These are phyloP conservation scores for Drosophila mojavensis DNA, from an alignment of 1,140 invertebrate genomes.

Conservation along the genomic window DNA sequence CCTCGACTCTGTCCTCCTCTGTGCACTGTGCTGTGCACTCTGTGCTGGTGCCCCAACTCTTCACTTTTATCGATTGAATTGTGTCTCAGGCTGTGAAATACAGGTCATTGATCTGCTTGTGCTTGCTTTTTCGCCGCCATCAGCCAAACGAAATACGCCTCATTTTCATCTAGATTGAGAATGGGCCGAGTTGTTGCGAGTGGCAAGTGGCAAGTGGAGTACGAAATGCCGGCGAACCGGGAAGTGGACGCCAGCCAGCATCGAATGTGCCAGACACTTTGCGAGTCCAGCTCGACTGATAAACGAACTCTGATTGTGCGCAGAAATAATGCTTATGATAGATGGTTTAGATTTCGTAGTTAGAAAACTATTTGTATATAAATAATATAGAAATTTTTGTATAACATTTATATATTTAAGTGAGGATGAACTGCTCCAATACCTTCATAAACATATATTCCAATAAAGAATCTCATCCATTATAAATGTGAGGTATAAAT, in stretches of 20 bases:
- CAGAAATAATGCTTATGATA: too few species aligned
- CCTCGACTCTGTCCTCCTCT: constrained; percentile 32
- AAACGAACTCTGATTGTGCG: too few species aligned
- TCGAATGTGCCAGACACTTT: constrained; percentile 11
- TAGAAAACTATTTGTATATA: too few species aligned
- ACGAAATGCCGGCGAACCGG: background rate
- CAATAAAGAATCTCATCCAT: too few species aligned
- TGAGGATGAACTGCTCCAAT: too few species aligned
- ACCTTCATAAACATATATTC: too few species aligned
- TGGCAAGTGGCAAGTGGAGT: background rate
- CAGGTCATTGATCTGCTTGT: constrained; percentile 80
- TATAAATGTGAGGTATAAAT: too few species aligned
- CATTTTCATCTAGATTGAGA: constrained; percentile 16
- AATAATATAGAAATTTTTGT: too few species aligned
- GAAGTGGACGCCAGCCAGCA: background rate
- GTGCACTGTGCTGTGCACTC: constrained; percentile 25
- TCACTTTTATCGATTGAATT: constrained; percentile 82
- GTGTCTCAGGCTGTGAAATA: constrained; percentile 80
- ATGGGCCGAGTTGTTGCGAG: background rate
- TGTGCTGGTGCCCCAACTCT: constrained; percentile 77
- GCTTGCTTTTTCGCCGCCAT: constrained; percentile 49
- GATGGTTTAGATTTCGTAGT: too few species aligned
- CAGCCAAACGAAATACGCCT: constrained; percentile 59
- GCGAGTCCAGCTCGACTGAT: background rate
- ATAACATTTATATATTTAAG: too few species aligned